Percentiles rank a stretch among this genome's conserved stretches.
phyloP scores from a whole-genome alignment of 2,113 vertebrate species.

The Poecile atricapillus region DNA sequence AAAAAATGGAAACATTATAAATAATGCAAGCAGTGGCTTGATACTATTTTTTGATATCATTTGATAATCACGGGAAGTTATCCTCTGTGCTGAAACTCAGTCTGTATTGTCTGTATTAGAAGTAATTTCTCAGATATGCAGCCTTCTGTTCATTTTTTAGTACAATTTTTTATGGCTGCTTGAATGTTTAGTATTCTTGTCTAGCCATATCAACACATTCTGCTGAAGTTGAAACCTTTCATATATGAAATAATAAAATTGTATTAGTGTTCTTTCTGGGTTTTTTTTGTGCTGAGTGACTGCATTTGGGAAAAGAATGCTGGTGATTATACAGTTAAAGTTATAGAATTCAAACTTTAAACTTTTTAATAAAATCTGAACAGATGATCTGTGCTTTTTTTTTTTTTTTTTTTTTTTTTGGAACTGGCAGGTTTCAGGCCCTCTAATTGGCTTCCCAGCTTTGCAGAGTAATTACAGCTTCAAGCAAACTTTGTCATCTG shows the following conservation, averaged over 20 bases:
- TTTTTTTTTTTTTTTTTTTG: conserved; percentile 42
- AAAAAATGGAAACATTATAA: neutral
- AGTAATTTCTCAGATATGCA: conserved; percentile 40
- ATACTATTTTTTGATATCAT: neutral
- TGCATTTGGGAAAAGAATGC: conserved; percentile 2
- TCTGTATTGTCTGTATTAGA: conserved; percentile 33
- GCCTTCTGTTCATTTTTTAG: conserved; percentile 48
- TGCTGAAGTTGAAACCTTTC: neutral
- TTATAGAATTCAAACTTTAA: conserved; percentile 67
- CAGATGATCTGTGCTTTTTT: conserved; percentile 65
- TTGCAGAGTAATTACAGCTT: conserved; percentile 77
- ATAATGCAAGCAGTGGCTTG: neutral
- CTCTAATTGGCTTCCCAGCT: conserved; percentile 76
- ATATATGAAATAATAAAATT: neutral
- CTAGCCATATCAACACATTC: conserved; percentile 9
- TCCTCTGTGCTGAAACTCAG: conserved; percentile 11
- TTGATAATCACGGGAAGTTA: neutral
- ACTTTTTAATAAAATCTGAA: conserved; percentile 73
- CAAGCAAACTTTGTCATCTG: conserved; percentile 77
- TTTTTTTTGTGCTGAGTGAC: neutral
- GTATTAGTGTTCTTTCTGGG: neutral
- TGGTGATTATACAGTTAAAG: conserved; percentile 64
- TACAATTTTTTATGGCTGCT: conserved; percentile 29
- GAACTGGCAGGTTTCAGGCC: conserved; percentile 72
- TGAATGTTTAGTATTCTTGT: conserved; percentile 35